Percentiles rank a stretch among this genome's conserved stretches.
Conservation (phyloP, 2,888 invertebrate genomes). For the Eupeodes latifasciatus region DNA sequence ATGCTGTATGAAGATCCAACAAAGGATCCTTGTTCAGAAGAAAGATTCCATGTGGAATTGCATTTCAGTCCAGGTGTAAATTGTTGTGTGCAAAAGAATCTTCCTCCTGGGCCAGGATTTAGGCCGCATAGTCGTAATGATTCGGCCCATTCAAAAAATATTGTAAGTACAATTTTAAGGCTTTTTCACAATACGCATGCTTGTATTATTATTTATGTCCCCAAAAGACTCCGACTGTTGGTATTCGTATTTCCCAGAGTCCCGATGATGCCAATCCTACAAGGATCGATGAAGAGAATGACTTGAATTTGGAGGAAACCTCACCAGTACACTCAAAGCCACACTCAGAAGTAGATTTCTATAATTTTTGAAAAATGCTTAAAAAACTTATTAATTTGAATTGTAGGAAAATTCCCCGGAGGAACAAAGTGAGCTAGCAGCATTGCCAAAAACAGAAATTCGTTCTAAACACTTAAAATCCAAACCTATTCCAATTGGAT, state of each 20-base stretch:
- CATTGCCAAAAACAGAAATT: conserved; percentile 81
- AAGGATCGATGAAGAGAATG: conserved; percentile 91
- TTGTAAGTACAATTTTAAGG: conserved; percentile 83
- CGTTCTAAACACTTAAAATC: conserved; percentile 86
- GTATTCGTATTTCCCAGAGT: conserved; percentile 84
- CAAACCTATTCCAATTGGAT: conserved; percentile 90
- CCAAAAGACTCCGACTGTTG: conserved; percentile 73
- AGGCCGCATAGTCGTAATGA: conserved; percentile 95
- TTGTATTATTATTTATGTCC: conserved; percentile 65
- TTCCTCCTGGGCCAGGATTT: conserved; percentile 96
- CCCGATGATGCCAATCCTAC: conserved; percentile 87
- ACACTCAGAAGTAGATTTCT: conserved; percentile 78
- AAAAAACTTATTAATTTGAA: conserved; percentile 1
- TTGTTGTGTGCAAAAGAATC: conserved; percentile 97
- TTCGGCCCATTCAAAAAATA: conserved; percentile 87
- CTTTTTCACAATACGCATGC: conserved; percentile 30
- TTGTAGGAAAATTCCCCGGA: conserved; percentile 76
- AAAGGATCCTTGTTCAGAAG: conserved; percentile 95
- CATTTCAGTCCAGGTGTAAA: conserved; percentile 99
- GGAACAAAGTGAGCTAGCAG: conserved; percentile 78
- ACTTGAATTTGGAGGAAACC: conserved; percentile 82
- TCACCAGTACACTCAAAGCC: conserved; percentile 69
- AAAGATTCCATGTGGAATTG: conserved; percentile 98
- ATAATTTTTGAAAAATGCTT: background rate
- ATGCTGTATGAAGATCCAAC: conserved; percentile 99